Evolutionary conservation across 2,888 invertebrate genomes (phyloP), one percentile per base, ranked within the genome.

Genomic region (Scrobipalpa atriplicella): DNA sequence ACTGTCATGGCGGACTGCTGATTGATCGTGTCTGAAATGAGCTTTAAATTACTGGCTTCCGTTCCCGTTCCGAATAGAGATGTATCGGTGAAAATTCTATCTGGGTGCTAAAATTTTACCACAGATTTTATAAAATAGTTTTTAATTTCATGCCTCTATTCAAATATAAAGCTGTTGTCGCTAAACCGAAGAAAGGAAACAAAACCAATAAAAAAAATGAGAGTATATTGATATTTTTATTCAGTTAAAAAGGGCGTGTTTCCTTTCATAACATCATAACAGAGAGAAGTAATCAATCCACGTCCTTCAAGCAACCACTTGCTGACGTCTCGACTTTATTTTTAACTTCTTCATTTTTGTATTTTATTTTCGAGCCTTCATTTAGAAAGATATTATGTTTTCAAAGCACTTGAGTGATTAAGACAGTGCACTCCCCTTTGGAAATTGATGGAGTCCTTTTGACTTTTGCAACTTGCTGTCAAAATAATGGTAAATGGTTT

Each of bases 21-120:
- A 85, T 84, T 80, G 84, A 84, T 85, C 73, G 75, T 69, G 73
- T 70, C 67, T 75, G 80, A 79, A 81, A 81, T 78, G 78, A 80
- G 78, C 77, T 81, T 75, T 73, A 80, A 81, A 84, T 83, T 80
- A 79, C 79, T 70, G 68, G 76, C 73, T 80, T 81, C 80, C 80
- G 78, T n/a, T n/a, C n/a, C n/a, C n/a, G n/a, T 69, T 36, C 69
- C 68, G 72, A 79, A 80, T 78, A 72, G 79, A 83, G 78, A 77
- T 75, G 77, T 75, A 47, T 16, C n/a, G 16, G 47, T 47, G 16
- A 47, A 47, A 47, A 47, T 16, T 47, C 47, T 47, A 47, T 47
- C 16, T 47, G 16, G n/a, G n/a, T 47, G 47, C 47, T 16, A 47
- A 16, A 47, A 16, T 47, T n/a, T 47, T 47, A 7, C 16, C n/a